phyloP scores from a whole-genome alignment of 2,888 invertebrate genomes.

The Harpagoxenus sublaevis region DNA sequence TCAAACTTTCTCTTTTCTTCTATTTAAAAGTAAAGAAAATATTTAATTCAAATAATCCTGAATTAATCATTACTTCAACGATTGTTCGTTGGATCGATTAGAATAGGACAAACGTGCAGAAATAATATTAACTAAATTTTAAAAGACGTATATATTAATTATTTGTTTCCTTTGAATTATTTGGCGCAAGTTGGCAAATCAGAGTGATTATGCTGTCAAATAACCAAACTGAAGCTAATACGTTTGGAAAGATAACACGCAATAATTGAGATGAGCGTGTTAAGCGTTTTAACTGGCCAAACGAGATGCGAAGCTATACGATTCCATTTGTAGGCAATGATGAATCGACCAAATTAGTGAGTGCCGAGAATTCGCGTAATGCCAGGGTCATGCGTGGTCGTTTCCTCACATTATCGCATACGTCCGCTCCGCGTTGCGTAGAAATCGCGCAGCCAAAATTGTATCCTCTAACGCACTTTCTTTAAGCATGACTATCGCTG shows the following conservation, averaged over 20 bases:
- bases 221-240: neutral
- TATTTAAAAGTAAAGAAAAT: neutral
- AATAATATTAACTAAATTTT: neutral
- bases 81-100: neutral
- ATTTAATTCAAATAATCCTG: neutral
- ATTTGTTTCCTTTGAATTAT: neutral
- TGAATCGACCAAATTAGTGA: constrained; percentile 45
- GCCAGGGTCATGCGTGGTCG: constrained; percentile 72
- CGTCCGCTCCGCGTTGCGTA: constrained; percentile 50
- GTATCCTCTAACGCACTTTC: constrained; percentile 12
- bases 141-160: neutral
- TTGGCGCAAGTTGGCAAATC: neutral
- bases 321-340: constrained; percentile 36
- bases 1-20: neutral
- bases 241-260: constrained; percentile 4
- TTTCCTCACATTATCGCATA: constrained; percentile 62
- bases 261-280: constrained; percentile 20
- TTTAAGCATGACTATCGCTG: neutral
- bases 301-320: neutral
- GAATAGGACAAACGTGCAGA: neutral
- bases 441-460: constrained; percentile 18
- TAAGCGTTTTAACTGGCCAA: neutral
- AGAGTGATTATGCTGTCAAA: neutral
- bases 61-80: neutral
- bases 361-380: constrained; percentile 49